phyloP scores from a whole-genome alignment of 2,888 invertebrate species.

The Laspeyria flexula region DNA sequence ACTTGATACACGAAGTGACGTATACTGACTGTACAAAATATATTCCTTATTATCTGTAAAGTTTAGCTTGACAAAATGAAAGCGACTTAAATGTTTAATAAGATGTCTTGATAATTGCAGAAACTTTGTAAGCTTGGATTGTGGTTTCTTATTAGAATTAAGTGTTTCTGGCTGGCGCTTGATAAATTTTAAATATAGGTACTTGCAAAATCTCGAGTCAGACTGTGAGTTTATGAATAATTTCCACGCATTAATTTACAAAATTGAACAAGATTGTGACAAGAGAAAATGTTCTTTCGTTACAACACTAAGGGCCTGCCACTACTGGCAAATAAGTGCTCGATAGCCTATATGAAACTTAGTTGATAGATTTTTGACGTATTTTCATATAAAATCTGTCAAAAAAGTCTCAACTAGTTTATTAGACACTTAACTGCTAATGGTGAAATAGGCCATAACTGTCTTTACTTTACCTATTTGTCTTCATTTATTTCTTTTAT shows the following conservation, averaged over 20 bases:
- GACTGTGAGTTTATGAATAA: slow-evolving; percentile 37
- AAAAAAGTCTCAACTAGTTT: too few relatives aligned
- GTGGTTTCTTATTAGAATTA: slow-evolving; percentile 42
- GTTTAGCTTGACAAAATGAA: slow-evolving; percentile 39
- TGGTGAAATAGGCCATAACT: too few relatives aligned
- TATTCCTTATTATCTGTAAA: slow-evolving; percentile 30
- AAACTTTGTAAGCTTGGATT: slow-evolving; percentile 46
- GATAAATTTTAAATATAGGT: slow-evolving; percentile 35
- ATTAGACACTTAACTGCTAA: too few relatives aligned
- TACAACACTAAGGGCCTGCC: slow-evolving; percentile 5
- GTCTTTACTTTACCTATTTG: background rate
- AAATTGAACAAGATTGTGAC: slow-evolving; percentile 21
- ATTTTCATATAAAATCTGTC: too few relatives aligned
- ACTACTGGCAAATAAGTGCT: too few relatives aligned
- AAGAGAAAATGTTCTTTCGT: slow-evolving; percentile 9
- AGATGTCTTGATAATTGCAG: slow-evolving; percentile 46
- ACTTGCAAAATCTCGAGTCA: slow-evolving; percentile 27
- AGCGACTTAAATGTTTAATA: slow-evolving; percentile 42
- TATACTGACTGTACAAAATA: slow-evolving; percentile 17
- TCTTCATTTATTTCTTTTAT: slow-evolving; percentile 1
- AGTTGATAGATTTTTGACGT: too few relatives aligned
- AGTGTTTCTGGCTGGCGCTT: slow-evolving; percentile 29
- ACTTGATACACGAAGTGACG: slow-evolving; percentile 24
- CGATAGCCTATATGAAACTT: too few relatives aligned
- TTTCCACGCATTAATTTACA: slow-evolving; percentile 31